Evolutionary conservation across 2,113 vertebrate genomes (phyloP).

Genomic region (Arenaria interpres): DNA sequence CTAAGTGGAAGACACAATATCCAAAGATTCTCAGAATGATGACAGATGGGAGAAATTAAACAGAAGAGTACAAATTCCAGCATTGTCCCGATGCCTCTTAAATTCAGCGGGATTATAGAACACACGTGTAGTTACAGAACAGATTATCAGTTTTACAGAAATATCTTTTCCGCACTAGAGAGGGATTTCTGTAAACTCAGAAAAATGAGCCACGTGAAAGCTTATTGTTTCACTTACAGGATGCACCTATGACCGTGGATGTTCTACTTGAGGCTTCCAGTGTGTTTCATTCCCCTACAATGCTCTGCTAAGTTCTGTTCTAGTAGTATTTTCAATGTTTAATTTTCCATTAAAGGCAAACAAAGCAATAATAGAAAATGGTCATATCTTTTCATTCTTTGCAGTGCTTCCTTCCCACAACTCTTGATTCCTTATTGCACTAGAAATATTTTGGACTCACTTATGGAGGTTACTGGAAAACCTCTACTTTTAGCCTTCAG

Average conservation of each 20-base stretch:
- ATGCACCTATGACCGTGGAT: fast-evolving
- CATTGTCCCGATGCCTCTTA: neutral
- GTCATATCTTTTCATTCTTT: neutral
- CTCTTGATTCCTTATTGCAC: neutral
- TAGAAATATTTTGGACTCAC: neutral
- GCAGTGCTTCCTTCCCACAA: neutral
- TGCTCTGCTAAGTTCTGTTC: neutral
- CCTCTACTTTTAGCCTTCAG: neutral
- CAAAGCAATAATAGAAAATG: neutral
- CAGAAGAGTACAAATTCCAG: neutral
- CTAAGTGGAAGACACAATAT: neutral
- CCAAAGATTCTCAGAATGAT: neutral
- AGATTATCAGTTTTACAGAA: neutral
- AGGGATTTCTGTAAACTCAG: neutral
- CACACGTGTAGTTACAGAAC: neutral
- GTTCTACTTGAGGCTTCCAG: neutral
- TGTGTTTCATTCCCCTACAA: neutral
- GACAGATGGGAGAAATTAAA: neutral
- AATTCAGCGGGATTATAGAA: neutral
- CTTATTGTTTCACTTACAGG: neutral
- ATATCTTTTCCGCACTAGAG: neutral
- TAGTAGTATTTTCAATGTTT: neutral
- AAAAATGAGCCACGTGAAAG: neutral
- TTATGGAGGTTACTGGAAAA: neutral
- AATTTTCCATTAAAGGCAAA: neutral